Evolutionary conservation across 1,140 invertebrate genomes (phyloP).

Genomic region (Drosophila fuyamai): DNA sequence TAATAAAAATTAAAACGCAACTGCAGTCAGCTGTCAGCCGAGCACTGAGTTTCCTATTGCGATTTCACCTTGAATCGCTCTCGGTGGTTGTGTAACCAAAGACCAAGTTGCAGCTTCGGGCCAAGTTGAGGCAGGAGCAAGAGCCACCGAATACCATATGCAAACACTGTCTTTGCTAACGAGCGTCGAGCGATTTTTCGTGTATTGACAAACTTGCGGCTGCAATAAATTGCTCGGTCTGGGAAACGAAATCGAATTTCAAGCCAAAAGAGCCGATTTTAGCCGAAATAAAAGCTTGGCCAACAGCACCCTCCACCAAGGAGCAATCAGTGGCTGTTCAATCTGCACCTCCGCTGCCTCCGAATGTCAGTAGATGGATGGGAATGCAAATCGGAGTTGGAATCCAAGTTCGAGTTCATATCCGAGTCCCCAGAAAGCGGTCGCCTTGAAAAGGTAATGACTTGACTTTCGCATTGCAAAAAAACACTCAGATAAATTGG

Average conservation of each 20-base stretch:
- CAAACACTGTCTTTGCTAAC: conserved; percentile 61
- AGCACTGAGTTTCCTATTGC: conserved; percentile 39
- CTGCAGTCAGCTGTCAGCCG: conserved; percentile 47
- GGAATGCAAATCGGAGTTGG: conserved; percentile 49
- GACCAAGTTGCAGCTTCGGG: conserved; percentile 15
- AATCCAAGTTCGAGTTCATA: conserved; percentile 51
- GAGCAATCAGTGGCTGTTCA: conserved; percentile 29
- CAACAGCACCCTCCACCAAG: conserved; percentile 28
- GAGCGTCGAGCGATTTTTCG: conserved; percentile 56
- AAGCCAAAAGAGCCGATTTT: conserved; percentile 17
- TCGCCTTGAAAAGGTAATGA: conserved; percentile 30
- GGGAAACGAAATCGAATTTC: conserved; percentile 51
- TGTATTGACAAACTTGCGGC: conserved; percentile 61
- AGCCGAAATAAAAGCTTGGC: conserved; percentile 17
- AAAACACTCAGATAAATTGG: not conserved
- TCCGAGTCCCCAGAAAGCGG: conserved; percentile 6
- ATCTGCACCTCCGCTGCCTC: conserved; percentile 12
- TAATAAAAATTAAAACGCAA: conserved; percentile 48
- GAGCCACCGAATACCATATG: conserved; percentile 41
- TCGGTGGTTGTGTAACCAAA: conserved; percentile 49
- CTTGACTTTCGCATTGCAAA: not conserved
- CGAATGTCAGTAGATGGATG: conserved; percentile 41
- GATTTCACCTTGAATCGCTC: conserved; percentile 74
- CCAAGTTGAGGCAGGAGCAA: conserved; percentile 22
- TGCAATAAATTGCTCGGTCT: conserved; percentile 60